Base-by-base conservation (phyloP, 1,140 invertebrate genomes). In the Wasmannia auropunctata region DNA sequence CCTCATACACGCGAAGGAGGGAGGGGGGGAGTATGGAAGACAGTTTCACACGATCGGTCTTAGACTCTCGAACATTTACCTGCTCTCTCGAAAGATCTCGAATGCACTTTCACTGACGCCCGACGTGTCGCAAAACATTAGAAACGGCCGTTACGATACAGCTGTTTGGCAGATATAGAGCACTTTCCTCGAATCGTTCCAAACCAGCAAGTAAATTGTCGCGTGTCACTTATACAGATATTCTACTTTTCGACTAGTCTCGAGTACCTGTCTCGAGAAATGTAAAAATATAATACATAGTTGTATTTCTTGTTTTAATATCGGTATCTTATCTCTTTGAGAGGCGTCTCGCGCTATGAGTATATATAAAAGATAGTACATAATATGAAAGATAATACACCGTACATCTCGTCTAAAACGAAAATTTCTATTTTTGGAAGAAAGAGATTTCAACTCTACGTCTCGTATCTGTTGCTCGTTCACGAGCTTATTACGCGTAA, bases 71-170 rank as follows among this genome's bases (percentile, higher is more conserved):
- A 56, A 62, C 16, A 16, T 16, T 79, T 65, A 51, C 34, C n/a
- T 28, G 40, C 37, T 19, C 37, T 19, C 11, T 31, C 25, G 65
- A n/a, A 7, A 31, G 6, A n/a, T 37, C 58, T 51, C 31, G 31
- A 80, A 34, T 54, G 16, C 43, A 80, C 62, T 80, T 80, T 80
- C 62, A 80, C 62, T 25, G 14, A 51, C 43, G 8, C 37, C 6
- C 40, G n/a, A n/a, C 0, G 40, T 34, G 31, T 28, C 28, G 16
- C 14, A 67, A 67, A 67, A 51, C 28, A 51, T 34, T 79, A 49
- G 43, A 51, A 51, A 67, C 14, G 14, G 19, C 43, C 11, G 56
- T 77, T 49, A 60, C 6, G 19, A 63, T 46, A 31, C 43, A 79
- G 3, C 40, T 34, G 31, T 67, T 79, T 67, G n/a, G 25, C 2